phyloP scores from a whole-genome alignment of 1,140 invertebrate species.

The Bursaphelenchus mucronatus region DNA sequence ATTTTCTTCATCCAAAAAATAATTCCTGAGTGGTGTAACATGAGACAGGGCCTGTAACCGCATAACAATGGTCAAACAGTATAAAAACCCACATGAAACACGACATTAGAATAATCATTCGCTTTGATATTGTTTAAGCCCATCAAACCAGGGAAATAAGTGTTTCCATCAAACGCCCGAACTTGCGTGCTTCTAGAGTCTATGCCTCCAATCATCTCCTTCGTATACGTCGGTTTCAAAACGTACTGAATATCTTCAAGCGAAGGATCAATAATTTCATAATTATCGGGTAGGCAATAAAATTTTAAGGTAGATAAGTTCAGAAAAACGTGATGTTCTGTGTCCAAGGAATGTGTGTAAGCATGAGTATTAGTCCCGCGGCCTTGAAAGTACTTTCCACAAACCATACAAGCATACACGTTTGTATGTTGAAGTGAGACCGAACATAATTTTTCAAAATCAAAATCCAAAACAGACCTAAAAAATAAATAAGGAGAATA shows the following conservation, averaged over 20 bases:
- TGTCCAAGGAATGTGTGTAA: constrained; percentile 94
- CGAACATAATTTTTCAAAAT: constrained; percentile 99
- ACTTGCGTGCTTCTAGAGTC: constrained; percentile 80
- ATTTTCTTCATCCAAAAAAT: constrained; percentile 87
- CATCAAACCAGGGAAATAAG: constrained; percentile 79
- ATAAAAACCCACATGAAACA: constrained; percentile 74
- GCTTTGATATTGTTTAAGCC: constrained; percentile 99
- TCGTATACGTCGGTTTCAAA: constrained; percentile 89
- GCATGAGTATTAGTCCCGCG: constrained; percentile 95
- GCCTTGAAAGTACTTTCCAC: constrained; percentile 98
- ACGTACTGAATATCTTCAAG: constrained; percentile 98
- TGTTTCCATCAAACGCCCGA: constrained; percentile 88
- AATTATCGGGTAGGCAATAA: constrained; percentile 98
- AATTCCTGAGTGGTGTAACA: constrained; percentile 85
- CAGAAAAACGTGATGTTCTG: constrained; percentile 93
- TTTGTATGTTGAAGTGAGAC: constrained; percentile 95
- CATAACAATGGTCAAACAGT: not conserved
- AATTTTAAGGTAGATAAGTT: constrained; percentile 95
- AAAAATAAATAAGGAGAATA: constrained; percentile 29
- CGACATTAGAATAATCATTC: constrained; percentile 98
- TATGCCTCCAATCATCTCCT: constrained; percentile 74
- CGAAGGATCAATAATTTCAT: constrained; percentile 98
- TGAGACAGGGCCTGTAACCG: constrained; percentile 77
- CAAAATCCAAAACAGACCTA: constrained; percentile 90
- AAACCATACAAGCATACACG: constrained; percentile 98